phyloP scores from a whole-genome alignment of 2,113 vertebrate species.

The Triplophysa tibetana region DNA sequence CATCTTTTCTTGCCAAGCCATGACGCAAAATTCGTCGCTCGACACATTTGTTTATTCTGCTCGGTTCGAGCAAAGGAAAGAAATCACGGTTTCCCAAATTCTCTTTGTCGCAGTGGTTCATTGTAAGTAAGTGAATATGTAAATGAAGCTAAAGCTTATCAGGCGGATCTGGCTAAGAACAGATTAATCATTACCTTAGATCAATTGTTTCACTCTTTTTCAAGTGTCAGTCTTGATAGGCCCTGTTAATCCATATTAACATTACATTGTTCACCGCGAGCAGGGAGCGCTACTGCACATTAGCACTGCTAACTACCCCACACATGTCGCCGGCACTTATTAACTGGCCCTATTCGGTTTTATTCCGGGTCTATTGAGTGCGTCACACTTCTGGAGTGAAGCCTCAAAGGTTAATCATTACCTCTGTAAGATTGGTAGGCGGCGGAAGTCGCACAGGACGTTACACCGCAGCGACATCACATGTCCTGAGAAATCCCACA shows the following conservation, averaged over 20 bases:
- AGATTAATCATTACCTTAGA: slow-evolving; percentile 17
- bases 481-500: neutral
- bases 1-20: neutral
- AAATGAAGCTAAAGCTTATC: slow-evolving; percentile 14
- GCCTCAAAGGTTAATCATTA: slow-evolving; percentile 27
- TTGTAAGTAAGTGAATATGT: slow-evolving; percentile 21
- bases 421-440: slow-evolving; percentile 13
- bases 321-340: slow-evolving; percentile 22
- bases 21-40: slow-evolving; percentile 1
- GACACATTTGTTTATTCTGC: neutral
- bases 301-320: slow-evolving; percentile 41
- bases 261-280: slow-evolving; percentile 32
- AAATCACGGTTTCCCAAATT: neutral
- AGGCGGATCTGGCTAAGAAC: slow-evolving; percentile 8
- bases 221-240: slow-evolving; percentile 31
- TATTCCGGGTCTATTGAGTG: neutral
- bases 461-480: neutral
- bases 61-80: neutral
- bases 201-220: slow-evolving; percentile 3
- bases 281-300: slow-evolving; percentile 37
- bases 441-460: slow-evolving; percentile 44
- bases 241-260: slow-evolving; percentile 39
- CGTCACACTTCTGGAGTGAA: slow-evolving; percentile 28
- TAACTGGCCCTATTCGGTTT: slow-evolving; percentile 16
- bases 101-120: neutral